Evolutionary conservation across 1,140 invertebrate genomes (phyloP), one percentile per base, ranked within the genome.

Genomic region (Drosophila murphyi): DNA sequence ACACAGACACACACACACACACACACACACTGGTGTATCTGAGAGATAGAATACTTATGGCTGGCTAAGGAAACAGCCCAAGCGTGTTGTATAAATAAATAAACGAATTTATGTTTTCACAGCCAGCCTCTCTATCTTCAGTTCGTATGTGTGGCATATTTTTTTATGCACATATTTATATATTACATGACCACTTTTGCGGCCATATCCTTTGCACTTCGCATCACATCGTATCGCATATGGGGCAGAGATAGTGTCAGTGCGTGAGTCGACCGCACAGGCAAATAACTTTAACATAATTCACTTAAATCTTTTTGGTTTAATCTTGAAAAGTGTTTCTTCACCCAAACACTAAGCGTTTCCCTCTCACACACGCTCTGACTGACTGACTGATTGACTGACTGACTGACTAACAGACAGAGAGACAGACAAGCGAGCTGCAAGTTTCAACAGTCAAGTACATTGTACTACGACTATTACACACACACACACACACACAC

Each of bases 241-340:
- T 62, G 62, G 31, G 39, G 28, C 31, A 12, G 29, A 47, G 61
- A 76, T 76, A 72, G 68, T 79, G 76, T 79, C 68, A 63, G 81
- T 86, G 81, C 78, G 82, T 86, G 82, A 52, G 81, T 39, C 1
- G 10, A 43, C 20, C 64, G 50, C 51, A 69, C 50, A 62, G 79
- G 76, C 79, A 80, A 89, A 89, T 83, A 88, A 88, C 83, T 88
- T 88, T 80, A 83, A 78, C 86, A 88, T 88, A 88, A 88, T 88
- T 88, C 85, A 89, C 85, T 88, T 88, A 88, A 89, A 88, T 88
- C 85, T 88, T 85, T 87, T 88, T 77, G 85, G 88, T 89, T 89
- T 88, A 89, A 88, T 88, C 85, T 88, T 83, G 80, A 89, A 88
- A 83, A 88, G 83, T 83, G 85, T 87, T 86, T 82, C 45, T 69